phyloP scores from a whole-genome alignment of 2,113 vertebrate genomes.

The Laticauda laticaudata region DNA sequence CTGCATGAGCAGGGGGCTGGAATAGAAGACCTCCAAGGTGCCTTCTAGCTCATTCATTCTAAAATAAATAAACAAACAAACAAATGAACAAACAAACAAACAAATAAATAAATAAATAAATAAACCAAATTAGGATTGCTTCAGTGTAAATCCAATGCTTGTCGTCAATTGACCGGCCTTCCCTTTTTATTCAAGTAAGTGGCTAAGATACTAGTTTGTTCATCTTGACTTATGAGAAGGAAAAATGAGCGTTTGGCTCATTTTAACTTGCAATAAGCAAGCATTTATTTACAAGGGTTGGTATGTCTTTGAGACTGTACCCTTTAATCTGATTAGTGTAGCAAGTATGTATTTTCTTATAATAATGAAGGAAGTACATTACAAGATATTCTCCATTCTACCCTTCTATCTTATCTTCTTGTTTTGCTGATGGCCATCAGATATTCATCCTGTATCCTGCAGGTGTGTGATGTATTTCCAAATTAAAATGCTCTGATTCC shows the following conservation, averaged over 20 bases:
- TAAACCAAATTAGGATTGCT: too few species aligned
- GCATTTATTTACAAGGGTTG: neutral
- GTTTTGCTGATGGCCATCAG: neutral
- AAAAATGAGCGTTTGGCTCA: neutral
- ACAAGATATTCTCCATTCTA: neutral
- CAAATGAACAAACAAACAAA: too few species aligned
- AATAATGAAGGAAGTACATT: neutral
- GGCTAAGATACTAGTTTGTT: neutral
- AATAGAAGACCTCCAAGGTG: too few species aligned
- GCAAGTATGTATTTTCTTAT: neutral
- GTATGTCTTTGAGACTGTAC: neutral
- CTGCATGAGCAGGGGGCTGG: too few species aligned
- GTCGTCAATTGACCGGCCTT: neutral
- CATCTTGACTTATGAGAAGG: neutral
- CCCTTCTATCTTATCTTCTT: neutral
- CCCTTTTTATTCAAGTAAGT: neutral
- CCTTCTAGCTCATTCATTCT: too few species aligned
- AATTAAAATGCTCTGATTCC: neutral
- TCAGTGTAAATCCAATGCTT: neutral
- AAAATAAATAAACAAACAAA: too few species aligned
- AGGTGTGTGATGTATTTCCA: neutral
- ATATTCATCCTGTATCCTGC: neutral
- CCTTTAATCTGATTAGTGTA: neutral
- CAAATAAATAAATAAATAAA: too few species aligned
- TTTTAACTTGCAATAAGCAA: neutral